Base-by-base conservation (phyloP, 2,797 vertebrate species). In the Acrossocheilus wenchowensis region DNA sequence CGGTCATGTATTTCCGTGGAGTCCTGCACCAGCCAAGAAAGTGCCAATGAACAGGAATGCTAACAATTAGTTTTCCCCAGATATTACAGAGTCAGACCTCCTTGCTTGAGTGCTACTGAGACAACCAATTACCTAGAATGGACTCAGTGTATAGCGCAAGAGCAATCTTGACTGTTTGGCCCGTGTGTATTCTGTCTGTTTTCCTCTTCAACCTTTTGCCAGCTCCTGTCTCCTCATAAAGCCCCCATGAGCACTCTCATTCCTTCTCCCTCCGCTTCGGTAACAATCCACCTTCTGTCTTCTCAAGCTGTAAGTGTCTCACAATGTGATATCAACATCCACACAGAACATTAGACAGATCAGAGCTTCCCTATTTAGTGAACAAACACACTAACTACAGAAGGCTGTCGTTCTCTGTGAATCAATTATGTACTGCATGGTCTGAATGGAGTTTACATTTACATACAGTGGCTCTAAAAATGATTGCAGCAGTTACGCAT, bases 171-270 rank as follows among this genome's bases (percentile, higher is more conserved):
- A 73, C 50, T 60, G 30, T 77, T 54, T 84, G 64, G 81, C 68
- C 50, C 8, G 17, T 43, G 30, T 69, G 50, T 9, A 71, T 74
- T 60, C 26, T 75, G 60, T 68, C 66, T 41, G 71, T 75, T 78
- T 86, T 60, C n/a, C 41, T 74, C 68, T 82, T 87, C 54, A 73
- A 39, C 45, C 48, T 78, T n/a, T 82, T 77, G 73, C 73, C 72
- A 48, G 54, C 82, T 88, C 54, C 73, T 79, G 78, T 78, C 36
- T 85, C 21, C 15, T 62, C 54, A 73, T 48, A 62, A 75, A 79
- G 48, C 2, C 71, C 57, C 62, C 26, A 36, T 17, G 75, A 43
- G n/a, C 52, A n/a, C 52, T 66, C 30, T 82, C 82, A 68, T n/a
- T 79, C 62, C 52, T 41, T 73, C 74, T 71, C 50, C n/a, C 48